Conservation (phyloP, 2,113 vertebrate genomes). For the Lipotes vexillifer region DNA sequence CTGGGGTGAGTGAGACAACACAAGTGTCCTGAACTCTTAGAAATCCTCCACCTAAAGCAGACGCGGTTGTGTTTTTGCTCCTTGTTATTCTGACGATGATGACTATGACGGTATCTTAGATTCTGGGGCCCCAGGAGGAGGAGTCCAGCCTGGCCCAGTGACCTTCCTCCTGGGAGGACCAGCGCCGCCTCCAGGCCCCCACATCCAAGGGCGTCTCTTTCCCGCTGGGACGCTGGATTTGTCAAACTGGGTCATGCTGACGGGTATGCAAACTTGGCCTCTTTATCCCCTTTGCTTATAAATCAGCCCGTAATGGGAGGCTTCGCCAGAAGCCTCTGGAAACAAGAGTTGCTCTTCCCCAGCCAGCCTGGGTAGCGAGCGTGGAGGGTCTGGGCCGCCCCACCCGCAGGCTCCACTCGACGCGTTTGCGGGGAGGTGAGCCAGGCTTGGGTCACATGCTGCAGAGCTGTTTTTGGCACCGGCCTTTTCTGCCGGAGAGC, state of each 20-base stretch:
- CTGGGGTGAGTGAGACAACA: not conserved
- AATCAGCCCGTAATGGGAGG: not conserved
- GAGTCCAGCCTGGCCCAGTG: not conserved
- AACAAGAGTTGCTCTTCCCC: not conserved
- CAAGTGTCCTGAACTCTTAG: not conserved
- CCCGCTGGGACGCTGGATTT: rapidly evolving
- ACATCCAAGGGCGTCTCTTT: rapidly evolving
- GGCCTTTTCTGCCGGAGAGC: not conserved
- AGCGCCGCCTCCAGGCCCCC: not conserved
- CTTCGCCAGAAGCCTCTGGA: not conserved
- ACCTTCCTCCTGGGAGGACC: not conserved
- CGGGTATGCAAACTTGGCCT: not conserved
- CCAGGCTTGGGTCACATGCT: rapidly evolving
- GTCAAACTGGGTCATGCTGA: not conserved
- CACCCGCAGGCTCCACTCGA: rapidly evolving
- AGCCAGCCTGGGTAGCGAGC: rapidly evolving
- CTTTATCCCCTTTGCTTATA: rapidly evolving
- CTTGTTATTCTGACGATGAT: too few species aligned
- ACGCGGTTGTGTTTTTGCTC: not conserved
- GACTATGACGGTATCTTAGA: rapidly evolving
- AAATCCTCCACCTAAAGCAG: not conserved
- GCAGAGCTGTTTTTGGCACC: not conserved
- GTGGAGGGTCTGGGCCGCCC: not conserved
- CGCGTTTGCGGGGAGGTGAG: rapidly evolving
- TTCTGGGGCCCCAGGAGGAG: not conserved